Evolutionary conservation across 2,797 vertebrate species (phyloP).

Genomic region (Chaenodraco wilsoni): DNA sequence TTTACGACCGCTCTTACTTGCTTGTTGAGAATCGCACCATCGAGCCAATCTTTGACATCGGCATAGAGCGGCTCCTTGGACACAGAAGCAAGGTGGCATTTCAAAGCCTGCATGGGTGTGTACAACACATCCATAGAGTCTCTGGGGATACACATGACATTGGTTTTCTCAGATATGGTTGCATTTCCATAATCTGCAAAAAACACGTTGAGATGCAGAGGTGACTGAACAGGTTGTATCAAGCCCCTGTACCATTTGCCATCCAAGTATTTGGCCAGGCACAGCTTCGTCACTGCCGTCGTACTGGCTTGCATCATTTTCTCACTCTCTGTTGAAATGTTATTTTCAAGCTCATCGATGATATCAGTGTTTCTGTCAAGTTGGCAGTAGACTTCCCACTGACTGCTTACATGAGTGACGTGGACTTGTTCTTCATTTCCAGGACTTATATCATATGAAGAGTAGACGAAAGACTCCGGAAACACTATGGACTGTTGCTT

Average conservation of each 20-base stretch:
- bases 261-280: slow-evolving; percentile 89
- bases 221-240: slow-evolving; percentile 73
- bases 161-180: slow-evolving; percentile 80
- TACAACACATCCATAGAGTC: slow-evolving; percentile 84
- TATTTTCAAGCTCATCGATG: slow-evolving; percentile 80
- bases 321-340: slow-evolving; percentile 73
- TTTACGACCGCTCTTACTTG: slow-evolving; percentile 82
- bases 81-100: slow-evolving; percentile 84
- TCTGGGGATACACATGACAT: slow-evolving; percentile 84
- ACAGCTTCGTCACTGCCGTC: slow-evolving; percentile 70
- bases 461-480: slow-evolving; percentile 88
- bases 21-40: slow-evolving; percentile 81
- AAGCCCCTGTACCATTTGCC: slow-evolving; percentile 88
- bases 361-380: slow-evolving; percentile 85
- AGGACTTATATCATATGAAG: slow-evolving; percentile 83
- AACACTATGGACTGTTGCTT: slow-evolving; percentile 62
- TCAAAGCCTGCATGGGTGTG: slow-evolving; percentile 92
- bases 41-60: slow-evolving; percentile 86
- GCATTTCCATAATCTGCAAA: slow-evolving; percentile 95
- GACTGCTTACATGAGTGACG: slow-evolving; percentile 85
- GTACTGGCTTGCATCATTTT: slow-evolving; percentile 46
- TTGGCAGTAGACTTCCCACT: slow-evolving; percentile 90
- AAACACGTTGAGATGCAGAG: slow-evolving; percentile 80
- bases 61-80: slow-evolving; percentile 71
- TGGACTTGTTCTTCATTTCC: slow-evolving; percentile 88